Percentiles rank a stretch among this genome's conserved stretches.
These are phyloP conservation scores for Seriola rivoliana DNA, from an alignment of 2,113 vertebrate species.

Conservation along the genomic window DNA sequence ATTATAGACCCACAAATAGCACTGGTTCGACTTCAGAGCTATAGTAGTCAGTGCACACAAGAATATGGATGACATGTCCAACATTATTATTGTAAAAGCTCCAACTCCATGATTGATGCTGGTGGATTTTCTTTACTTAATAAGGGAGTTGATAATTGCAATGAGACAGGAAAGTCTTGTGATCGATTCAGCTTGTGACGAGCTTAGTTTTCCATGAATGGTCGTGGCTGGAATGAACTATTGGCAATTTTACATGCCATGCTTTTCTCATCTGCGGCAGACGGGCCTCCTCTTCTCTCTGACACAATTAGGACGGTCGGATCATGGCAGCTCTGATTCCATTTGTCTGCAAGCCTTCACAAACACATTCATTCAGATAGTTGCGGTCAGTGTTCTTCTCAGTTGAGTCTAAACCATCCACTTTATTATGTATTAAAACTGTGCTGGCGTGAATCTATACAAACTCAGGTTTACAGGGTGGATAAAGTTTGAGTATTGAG, in stretches of 20 bases:
- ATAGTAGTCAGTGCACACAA: constrained; percentile 28
- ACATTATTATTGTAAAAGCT: constrained; percentile 64
- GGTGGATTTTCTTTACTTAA: constrained; percentile 61
- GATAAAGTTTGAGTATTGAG: constrained; percentile 17
- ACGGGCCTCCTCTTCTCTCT: constrained; percentile 37
- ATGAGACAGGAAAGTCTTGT: constrained; percentile 56
- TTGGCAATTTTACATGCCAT: constrained; percentile 68
- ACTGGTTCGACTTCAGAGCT: constrained; percentile 48
- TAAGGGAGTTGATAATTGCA: constrained; percentile 60
- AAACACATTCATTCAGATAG: constrained; percentile 32
- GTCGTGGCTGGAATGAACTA: constrained; percentile 52
- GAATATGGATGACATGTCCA: constrained; percentile 57
- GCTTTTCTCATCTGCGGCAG: constrained; percentile 75
- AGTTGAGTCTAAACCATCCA: constrained; percentile 5
- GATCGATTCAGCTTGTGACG: constrained; percentile 61
- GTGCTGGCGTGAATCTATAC: constrained; percentile 25
- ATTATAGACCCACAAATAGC: constrained; percentile 66
- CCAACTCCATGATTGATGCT: constrained; percentile 67
- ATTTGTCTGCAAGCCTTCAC: constrained; percentile 62
- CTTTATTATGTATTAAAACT: constrained; percentile 7
- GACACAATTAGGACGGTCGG: constrained; percentile 66
- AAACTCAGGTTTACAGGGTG: constrained; percentile 15
- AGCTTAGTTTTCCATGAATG: constrained; percentile 66
- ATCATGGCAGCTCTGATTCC: constrained; percentile 45
- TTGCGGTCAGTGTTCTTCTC: constrained; percentile 33